Evolutionary conservation across 2,797 vertebrate genomes (phyloP).

Genomic region (Ctenopoma kingsleyae): DNA sequence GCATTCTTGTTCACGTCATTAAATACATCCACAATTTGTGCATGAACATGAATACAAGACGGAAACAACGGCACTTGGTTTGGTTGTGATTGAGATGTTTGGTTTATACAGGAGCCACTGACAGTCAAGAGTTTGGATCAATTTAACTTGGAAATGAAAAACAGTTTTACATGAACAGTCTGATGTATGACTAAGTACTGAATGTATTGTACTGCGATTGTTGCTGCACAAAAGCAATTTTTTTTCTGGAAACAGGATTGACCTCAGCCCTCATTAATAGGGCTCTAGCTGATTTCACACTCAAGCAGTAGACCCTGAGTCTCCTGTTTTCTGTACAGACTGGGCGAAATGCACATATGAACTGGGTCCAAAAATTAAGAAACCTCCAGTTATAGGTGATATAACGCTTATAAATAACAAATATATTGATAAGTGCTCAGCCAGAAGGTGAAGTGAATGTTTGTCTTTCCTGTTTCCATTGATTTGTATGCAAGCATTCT

Average conservation of each 20-base stretch:
- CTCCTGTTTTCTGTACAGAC: constrained; percentile 71
- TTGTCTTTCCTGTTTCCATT: neutral
- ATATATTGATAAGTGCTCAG: constrained; percentile 9
- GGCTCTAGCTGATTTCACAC: constrained; percentile 36
- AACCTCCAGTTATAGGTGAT: neutral
- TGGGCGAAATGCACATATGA: constrained; percentile 29
- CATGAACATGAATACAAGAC: constrained; percentile 41
- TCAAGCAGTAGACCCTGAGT: constrained; percentile 22
- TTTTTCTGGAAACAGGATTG: constrained; percentile 45
- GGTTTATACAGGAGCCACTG: constrained; percentile 1
- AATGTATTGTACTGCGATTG: constrained; percentile 77
- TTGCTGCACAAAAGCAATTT: constrained; percentile 64
- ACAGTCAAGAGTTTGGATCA: constrained; percentile 26
- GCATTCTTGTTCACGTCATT: constrained; percentile 11
- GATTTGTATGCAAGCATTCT: neutral
- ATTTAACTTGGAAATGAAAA: constrained; percentile 12
- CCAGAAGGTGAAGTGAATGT: neutral
- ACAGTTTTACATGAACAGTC: constrained; percentile 44
- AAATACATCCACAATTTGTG: constrained; percentile 32
- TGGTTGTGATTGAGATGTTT: constrained; percentile 5
- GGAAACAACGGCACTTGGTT: constrained; percentile 8
- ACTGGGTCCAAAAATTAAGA: constrained; percentile 13
- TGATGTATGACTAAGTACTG: constrained; percentile 63
- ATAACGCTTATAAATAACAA: neutral
- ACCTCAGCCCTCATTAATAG: constrained; percentile 37